These are phyloP conservation scores for Cariama cristata DNA, from an alignment of 2,113 vertebrate species.

Conservation along the genomic window DNA sequence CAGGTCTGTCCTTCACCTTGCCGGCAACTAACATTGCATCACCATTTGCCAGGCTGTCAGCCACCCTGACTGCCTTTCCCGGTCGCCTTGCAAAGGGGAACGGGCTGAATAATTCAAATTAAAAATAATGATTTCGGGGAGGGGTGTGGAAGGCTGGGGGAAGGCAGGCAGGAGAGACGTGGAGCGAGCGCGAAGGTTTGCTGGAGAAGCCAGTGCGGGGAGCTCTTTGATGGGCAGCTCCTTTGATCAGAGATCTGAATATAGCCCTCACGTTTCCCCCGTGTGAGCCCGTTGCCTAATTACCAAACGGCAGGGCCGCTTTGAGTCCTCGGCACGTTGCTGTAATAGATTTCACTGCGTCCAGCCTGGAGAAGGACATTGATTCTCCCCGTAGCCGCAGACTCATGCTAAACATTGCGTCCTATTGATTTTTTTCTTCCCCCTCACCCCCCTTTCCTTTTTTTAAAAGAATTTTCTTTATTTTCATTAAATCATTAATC, in stretches of 20 bases:
- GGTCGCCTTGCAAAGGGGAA: fast-evolving
- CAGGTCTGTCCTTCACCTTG: neutral
- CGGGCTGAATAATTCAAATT: neutral
- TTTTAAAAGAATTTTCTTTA: conserved; percentile 47
- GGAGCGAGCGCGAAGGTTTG: neutral
- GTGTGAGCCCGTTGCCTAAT: conserved; percentile 53
- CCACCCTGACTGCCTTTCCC: neutral
- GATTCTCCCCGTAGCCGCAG: conserved; percentile 56
- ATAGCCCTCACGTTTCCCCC: conserved; percentile 59
- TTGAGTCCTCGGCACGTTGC: conserved; percentile 30
- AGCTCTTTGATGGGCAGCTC: conserved; percentile 70
- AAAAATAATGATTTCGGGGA: neutral
- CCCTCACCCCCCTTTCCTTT: fast-evolving
- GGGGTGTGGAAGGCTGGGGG: neutral
- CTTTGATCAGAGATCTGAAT: conserved; percentile 70
- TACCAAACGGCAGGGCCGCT: conserved; percentile 41
- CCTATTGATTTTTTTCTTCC: conserved; percentile 11
- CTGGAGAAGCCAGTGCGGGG: neutral
- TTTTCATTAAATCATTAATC: conserved; percentile 75
- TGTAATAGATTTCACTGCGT: conserved; percentile 54
- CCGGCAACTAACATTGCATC: neutral
- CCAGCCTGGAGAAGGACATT: conserved; percentile 66
- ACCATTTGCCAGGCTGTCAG: neutral
- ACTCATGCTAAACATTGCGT: conserved; percentile 38
- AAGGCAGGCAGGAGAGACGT: neutral